phyloP scores from a whole-genome alignment of 2,797 vertebrate species.

The Sebastes taczanowskii region DNA sequence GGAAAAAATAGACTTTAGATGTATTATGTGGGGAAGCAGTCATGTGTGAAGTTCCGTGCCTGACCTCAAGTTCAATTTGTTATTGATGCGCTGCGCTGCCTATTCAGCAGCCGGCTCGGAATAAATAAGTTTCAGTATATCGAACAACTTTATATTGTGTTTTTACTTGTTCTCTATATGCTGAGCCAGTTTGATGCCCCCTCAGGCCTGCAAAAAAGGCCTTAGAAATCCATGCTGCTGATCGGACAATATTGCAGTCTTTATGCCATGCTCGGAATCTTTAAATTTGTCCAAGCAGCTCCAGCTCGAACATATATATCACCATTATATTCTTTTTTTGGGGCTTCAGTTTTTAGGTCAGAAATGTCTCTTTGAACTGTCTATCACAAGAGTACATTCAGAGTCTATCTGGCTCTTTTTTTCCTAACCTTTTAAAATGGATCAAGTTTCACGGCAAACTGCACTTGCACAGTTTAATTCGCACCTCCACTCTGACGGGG shows the following conservation, averaged over 20 bases:
- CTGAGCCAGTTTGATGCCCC: constrained; percentile 21
- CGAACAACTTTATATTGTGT: constrained; percentile 38
- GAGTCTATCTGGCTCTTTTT: not conserved
- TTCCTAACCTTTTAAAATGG: constrained; percentile 28
- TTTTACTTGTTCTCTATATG: constrained; percentile 29
- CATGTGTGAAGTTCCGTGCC: constrained; percentile 43
- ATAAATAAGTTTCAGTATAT: constrained; percentile 29
- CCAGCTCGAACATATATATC: not conserved
- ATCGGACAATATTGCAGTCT: constrained; percentile 21
- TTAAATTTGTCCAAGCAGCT: constrained; percentile 10
- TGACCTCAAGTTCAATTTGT: constrained; percentile 60
- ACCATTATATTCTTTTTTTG: not conserved
- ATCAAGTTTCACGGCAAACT: constrained; percentile 21
- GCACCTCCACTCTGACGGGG: constrained; percentile 35
- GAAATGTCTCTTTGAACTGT: constrained; percentile 18
- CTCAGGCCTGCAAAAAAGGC: constrained; percentile 25
- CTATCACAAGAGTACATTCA: not conserved
- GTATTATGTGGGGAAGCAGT: constrained; percentile 35
- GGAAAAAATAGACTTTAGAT: constrained; percentile 53
- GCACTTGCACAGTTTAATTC: constrained; percentile 40
- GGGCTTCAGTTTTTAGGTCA: constrained; percentile 1
- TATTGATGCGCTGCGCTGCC: constrained; percentile 40
- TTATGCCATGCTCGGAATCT: constrained; percentile 2
- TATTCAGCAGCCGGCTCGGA: constrained; percentile 12
- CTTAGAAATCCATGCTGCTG: constrained; percentile 28